Evolutionary conservation across 2,888 invertebrate genomes (phyloP), one percentile per base, ranked within the genome.

Genomic region (Hemithea aestivaria): DNA sequence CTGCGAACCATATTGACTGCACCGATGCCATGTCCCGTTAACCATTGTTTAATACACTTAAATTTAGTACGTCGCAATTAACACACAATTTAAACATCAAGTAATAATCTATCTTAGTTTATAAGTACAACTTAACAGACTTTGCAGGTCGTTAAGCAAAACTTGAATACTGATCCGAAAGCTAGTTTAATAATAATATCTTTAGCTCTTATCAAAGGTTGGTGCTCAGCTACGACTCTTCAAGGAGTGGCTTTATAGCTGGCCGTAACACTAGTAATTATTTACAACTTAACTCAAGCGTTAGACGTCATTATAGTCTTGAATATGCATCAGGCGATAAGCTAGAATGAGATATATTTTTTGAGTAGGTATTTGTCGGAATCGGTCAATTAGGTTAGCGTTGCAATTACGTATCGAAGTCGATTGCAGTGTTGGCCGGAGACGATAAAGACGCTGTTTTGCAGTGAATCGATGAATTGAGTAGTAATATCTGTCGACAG

Each of bases 381-480:
- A 63, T 62, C 54, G 53, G 56, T 56, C 60, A 63, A 72, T 72
- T 67, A 70, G 50, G 58, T 53, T 58, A 45, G 60, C 56, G 56
- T 48, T 60, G 71, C 67, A 70, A 71, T 72, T 71, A 69, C 61
- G 65, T 62, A 60, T 60, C 28, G 62, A 62, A 66, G 71, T 47
- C 50, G 52, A 53, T 61, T 66, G 66, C 64, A 70, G 64, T 66
- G 66, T 69, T 62, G 56, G 53, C 53, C 51, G 51, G 49, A 50
- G 42, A 56, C 52, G 62, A 68, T 75, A 73, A 73, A 74, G 69
- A 72, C 53, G 52, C 51, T 48, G 59, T 67, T 70, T 71, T 69
- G 75, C 62, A 60, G 57, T 64, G 61, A 71, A 72, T 71, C 63
- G 51, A 66, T 68, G 66, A 73, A 72, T 73, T 74, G 72, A 76